Evolutionary conservation across 2,888 invertebrate genomes (phyloP), one percentile per base, ranked within the genome.

Genomic region (Sarcophaga rosellei): DNA sequence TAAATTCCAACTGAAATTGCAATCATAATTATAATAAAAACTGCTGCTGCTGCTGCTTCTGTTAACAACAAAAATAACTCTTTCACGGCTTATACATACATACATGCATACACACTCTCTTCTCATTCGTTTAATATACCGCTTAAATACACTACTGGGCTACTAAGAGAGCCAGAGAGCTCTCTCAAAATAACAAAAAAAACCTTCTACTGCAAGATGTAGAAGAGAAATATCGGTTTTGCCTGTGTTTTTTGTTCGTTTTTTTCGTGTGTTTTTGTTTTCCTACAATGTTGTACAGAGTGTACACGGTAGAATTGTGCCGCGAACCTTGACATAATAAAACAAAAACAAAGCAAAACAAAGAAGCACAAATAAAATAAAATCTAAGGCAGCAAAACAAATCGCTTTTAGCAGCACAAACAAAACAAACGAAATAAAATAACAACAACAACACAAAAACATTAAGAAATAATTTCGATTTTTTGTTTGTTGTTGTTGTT

Each of bases 241-340:
- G 4, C 47, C 3, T 69, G 61, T 61, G 25, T 35, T 23, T 61
- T 25, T 35, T 70, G 45, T 53, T 12, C 1, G 1, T 47, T 15
- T 1, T 74, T 45, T 79, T 45, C 20, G 70, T 59, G 57, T 78
- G 69, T 44, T 78, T 23, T 25, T 47, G 53, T 73, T 79, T 79
- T 74, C 59, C 70, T 70, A 84, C 81, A 77, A 70, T 78, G 70
- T 77, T 83, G 10, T 35, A 35, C 53, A 53, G 12, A 53, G 12
- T 53, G 84, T 81, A 82, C 77, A 77, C 84, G 86, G 84, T 85
- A 88, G 86, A 89, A 89, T 90, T 91, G 90, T 91, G 91, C 90
- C 90, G 90, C 92, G 90, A 91, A 91, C 91, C 91, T 91, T 91
- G 91, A 91, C 91, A 91, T 89, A 91, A 89, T 90, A 91, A 88